These are phyloP conservation scores for Myopa testacea DNA, from an alignment of 2,888 invertebrate species.

Conservation along the genomic window DNA sequence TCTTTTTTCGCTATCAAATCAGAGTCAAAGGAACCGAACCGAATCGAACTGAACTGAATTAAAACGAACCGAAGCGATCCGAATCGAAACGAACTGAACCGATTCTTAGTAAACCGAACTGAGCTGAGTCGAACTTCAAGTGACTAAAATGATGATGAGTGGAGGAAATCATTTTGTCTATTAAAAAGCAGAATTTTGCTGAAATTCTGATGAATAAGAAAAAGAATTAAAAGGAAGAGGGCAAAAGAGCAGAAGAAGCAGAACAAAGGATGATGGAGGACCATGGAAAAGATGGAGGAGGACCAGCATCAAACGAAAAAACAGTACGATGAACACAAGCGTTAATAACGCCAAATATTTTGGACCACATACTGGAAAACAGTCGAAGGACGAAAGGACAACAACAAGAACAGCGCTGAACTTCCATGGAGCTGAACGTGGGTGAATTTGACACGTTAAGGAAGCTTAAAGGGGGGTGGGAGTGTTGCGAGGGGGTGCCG, in stretches of 20 bases:
- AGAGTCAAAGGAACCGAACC: not conserved
- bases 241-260: no score
- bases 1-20: not conserved
- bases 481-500: not conserved
- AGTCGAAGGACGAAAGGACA: no score
- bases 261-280: not conserved
- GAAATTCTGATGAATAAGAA: not conserved
- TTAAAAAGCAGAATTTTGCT: not conserved
- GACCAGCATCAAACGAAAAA: not conserved
- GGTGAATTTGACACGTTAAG: not conserved
- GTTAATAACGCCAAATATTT: not conserved
- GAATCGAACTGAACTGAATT: slow-evolving; percentile 15
- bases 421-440: not conserved
- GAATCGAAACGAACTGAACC: not conserved
- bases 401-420: not conserved
- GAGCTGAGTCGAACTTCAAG: no score
- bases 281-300: not conserved
- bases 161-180: slow-evolving; percentile 12
- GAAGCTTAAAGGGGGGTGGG: not conserved
- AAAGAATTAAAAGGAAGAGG: not conserved
- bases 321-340: not conserved
- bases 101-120: not conserved
- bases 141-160: not conserved
- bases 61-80: slow-evolving; percentile 16
- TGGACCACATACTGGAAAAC: no score